Percentiles rank a stretch among this genome's conserved stretches.
Evolutionary conservation across 2,113 vertebrate genomes (phyloP).

Genomic region (Ophthalmolycus amberensis): DNA sequence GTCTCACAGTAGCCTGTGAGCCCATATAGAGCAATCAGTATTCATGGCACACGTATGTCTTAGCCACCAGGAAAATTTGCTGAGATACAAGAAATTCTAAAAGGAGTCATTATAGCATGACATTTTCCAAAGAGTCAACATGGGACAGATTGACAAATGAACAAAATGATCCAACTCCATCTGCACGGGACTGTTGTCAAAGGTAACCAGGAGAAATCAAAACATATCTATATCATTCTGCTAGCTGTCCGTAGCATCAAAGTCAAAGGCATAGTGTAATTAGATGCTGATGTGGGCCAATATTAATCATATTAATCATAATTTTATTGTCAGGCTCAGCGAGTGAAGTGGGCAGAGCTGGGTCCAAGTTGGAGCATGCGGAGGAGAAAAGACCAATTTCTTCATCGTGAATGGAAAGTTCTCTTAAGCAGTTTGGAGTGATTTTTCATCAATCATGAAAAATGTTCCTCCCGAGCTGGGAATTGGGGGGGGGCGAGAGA

Average conservation of each 20-base stretch:
- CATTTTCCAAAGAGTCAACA: conserved; percentile 65
- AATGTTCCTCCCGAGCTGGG: conserved; percentile 89
- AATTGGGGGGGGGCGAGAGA: conserved; percentile 64
- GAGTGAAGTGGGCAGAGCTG: conserved; percentile 62
- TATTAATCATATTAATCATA: conserved; percentile 85
- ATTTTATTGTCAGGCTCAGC: conserved; percentile 79
- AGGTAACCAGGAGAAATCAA: conserved; percentile 77
- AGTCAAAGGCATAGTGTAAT: conserved; percentile 76
- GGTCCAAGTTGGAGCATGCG: conserved; percentile 85
- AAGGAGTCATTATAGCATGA: conserved; percentile 62
- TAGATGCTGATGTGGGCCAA: conserved; percentile 72
- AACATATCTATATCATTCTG: conserved; percentile 70
- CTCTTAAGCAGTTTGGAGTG: conserved; percentile 92
- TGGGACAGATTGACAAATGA: conserved; percentile 83
- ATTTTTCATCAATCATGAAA: conserved; percentile 94
- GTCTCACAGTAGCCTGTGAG: neutral
- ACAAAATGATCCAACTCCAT: conserved; percentile 74
- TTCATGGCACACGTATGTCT: conserved; percentile 54
- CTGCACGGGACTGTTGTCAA: conserved; percentile 55
- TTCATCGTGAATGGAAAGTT: conserved; percentile 91
- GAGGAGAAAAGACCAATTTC: conserved; percentile 93
- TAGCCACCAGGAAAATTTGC: conserved; percentile 61
- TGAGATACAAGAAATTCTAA: conserved; percentile 69
- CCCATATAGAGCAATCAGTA: conserved; percentile 40
- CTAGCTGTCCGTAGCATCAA: conserved; percentile 74